A percentile compares a stretch with the other conserved stretches of the same genome.
These are phyloP conservation scores for Fregetta grallaria DNA, from an alignment of 2,113 vertebrate genomes.

Conservation along the genomic window DNA sequence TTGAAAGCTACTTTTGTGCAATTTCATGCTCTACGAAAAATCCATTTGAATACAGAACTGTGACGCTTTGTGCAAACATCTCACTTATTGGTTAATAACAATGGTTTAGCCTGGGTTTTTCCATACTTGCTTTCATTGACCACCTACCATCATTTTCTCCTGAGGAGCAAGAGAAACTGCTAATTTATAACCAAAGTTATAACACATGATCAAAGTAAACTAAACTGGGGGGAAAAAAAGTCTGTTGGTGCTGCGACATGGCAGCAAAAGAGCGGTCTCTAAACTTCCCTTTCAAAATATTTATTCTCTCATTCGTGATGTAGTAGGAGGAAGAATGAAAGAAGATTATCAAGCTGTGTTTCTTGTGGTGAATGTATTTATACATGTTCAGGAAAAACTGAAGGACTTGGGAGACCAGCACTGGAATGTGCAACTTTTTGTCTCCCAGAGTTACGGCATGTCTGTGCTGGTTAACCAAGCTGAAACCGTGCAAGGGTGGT, in stretches of 20 bases:
- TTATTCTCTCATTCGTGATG: neutral
- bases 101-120: neutral
- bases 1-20: slow-evolving; percentile 52
- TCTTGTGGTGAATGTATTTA: neutral
- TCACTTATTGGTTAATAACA: neutral
- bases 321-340: neutral
- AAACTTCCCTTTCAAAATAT: neutral
- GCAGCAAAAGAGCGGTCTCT: neutral
- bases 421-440: neutral
- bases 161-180: neutral
- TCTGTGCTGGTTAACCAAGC: neutral
- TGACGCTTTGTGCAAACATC: slow-evolving; percentile 30
- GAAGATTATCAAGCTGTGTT: neutral
- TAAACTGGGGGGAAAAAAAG: accelerated
- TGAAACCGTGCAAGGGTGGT: neutral
- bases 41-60: slow-evolving; percentile 41
- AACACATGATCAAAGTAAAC: neutral
- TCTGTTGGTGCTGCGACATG: neutral
- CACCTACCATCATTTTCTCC: neutral
- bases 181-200: neutral
- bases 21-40: slow-evolving; percentile 68
- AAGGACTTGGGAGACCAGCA: neutral
- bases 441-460: neutral
- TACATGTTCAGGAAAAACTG: neutral
- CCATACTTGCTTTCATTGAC: slow-evolving; percentile 12